A percentile compares a stretch with the other conserved stretches of the same genome.
Evolutionary conservation across 1,140 invertebrate genomes (phyloP).

Genomic region (Neuroterus valhalla): DNA sequence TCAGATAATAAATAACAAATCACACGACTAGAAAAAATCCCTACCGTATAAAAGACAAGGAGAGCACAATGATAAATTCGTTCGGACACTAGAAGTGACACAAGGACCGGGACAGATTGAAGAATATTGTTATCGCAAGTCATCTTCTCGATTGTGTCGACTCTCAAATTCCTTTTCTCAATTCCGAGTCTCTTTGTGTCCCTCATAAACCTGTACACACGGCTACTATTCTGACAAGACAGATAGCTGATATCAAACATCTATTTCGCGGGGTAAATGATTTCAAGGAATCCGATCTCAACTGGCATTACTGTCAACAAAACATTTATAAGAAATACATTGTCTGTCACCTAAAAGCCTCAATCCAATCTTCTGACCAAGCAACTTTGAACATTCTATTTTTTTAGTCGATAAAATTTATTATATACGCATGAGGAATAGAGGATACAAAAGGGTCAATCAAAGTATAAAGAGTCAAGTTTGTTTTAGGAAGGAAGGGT

Average conservation of each 20-base stretch:
- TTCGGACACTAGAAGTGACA: slow-evolving; percentile 23
- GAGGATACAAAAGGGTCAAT: too few species aligned
- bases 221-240: neutral
- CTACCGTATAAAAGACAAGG: slow-evolving; percentile 9
- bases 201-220: neutral
- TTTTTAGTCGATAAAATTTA: too few species aligned
- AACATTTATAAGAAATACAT: neutral
- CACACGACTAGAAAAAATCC: slow-evolving; percentile 6
- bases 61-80: slow-evolving; percentile 23
- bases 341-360: neutral
- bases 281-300: slow-evolving; percentile 7
- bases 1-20: too few species aligned
- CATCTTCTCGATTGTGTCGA: slow-evolving; percentile 10
- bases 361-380: neutral
- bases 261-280: slow-evolving; percentile 29
- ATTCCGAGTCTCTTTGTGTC: slow-evolving; percentile 13
- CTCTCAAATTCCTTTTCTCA: slow-evolving; percentile 19
- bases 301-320: slow-evolving; percentile 17
- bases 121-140: slow-evolving; percentile 29
- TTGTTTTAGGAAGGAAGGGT: too few species aligned
- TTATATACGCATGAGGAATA: too few species aligned
- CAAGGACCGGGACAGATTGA: slow-evolving; percentile 19
- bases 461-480: too few species aligned
- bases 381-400: too few species aligned
- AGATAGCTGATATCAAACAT: slow-evolving; percentile 24